Percentiles rank a stretch among this genome's conserved stretches.
phyloP scores from a whole-genome alignment of 2,888 invertebrate species.

The Acronicta aceris region DNA sequence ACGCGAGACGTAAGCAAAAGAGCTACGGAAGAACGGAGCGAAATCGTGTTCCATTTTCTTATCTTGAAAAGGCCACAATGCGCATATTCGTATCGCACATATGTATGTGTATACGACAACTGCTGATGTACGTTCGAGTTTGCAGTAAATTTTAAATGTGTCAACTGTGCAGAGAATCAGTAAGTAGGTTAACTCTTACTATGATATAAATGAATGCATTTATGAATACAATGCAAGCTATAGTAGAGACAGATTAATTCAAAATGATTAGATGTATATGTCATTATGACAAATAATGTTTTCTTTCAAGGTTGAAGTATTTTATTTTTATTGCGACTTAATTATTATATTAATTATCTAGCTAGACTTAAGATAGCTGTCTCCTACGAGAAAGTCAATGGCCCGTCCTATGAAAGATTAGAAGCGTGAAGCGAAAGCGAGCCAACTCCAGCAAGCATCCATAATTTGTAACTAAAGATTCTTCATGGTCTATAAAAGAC shows the following conservation, averaged over 20 bases:
- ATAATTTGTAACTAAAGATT: conserved; percentile 46
- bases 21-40: conserved; percentile 51
- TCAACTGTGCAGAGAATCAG: conserved; percentile 18
- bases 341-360: background rate
- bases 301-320: background rate
- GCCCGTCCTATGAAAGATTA: conserved; percentile 19
- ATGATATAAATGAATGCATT: conserved; percentile 22
- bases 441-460: conserved; percentile 8
- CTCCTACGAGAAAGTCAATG: conserved; percentile 14
- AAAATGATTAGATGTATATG: too few species aligned
- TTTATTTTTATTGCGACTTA: background rate
- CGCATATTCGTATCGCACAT: conserved; percentile 47
- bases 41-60: conserved; percentile 59
- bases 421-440: conserved; percentile 6
- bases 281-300: background rate
- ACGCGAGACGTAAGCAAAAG: conserved; percentile 42
- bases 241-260: too few species aligned
- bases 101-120: conserved; percentile 33
- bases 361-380: background rate
- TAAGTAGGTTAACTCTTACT: conserved; percentile 34
- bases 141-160: conserved; percentile 45
- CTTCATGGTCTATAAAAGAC: conserved; percentile 55
- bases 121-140: conserved; percentile 47
- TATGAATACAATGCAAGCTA: background rate
- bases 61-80: conserved; percentile 57